Percentiles rank a stretch among this genome's conserved stretches.
phyloP scores from a whole-genome alignment of 2,113 vertebrate genomes.

The Carassius carassius region DNA sequence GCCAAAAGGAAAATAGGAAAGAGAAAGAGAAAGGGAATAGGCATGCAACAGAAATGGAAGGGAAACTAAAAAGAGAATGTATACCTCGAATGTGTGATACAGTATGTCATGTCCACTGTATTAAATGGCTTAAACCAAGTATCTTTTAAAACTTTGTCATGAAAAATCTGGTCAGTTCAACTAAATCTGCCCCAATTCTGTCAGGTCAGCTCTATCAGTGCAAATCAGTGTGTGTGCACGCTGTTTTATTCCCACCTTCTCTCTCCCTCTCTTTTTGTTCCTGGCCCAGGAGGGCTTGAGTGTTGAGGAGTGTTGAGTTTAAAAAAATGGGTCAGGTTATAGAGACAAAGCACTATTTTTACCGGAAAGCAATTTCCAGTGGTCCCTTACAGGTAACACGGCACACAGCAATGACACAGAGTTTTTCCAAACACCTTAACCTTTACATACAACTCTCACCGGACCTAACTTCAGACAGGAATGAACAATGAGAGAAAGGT shows the following conservation, averaged over 20 bases:
- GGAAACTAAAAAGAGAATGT: not conserved
- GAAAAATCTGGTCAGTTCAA: constrained; percentile 53
- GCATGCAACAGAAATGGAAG: no score
- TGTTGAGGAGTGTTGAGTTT: constrained; percentile 60
- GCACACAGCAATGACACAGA: constrained; percentile 70
- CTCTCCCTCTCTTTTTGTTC: constrained; percentile 23
- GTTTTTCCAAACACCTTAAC: constrained; percentile 56
- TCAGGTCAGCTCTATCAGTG: constrained; percentile 71
- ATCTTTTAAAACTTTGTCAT: constrained; percentile 63
- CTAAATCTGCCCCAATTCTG: constrained; percentile 70
- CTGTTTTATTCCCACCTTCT: constrained; percentile 24
- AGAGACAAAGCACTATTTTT: constrained; percentile 73
- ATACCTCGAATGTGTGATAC: not conserved
- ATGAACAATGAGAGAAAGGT: constrained; percentile 28
- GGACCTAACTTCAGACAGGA: constrained; percentile 10
- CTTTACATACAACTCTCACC: constrained; percentile 62
- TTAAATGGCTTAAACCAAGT: not conserved
- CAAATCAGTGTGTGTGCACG: constrained; percentile 44
- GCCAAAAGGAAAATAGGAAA: no score
- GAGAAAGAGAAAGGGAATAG: no score
- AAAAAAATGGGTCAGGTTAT: constrained; percentile 79
- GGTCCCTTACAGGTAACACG: constrained; percentile 69
- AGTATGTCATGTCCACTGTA: not conserved
- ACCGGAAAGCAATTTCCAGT: constrained; percentile 75
- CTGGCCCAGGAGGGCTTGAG: constrained; percentile 68